Evolutionary conservation across 2,113 vertebrate genomes (phyloP), one percentile per base, ranked within the genome.

Genomic region (Ceuthmochares aereus): DNA sequence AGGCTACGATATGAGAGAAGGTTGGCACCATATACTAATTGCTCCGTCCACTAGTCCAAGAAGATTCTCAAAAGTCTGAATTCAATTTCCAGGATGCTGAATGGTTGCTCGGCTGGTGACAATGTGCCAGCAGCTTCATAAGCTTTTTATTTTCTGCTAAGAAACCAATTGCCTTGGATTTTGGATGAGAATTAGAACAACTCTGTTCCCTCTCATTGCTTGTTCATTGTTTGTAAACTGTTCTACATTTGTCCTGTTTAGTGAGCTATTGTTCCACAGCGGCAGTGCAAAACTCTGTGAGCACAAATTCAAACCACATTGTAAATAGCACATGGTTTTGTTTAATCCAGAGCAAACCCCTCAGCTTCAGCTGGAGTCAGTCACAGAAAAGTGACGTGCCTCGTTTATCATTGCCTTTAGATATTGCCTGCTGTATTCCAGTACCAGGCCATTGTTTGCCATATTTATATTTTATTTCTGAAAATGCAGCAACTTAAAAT

Each of bases 1-100:
- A 80, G 72, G 68, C 84, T 82, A 23, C 93, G 49, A 56, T 12
- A 1, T 11, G n/a, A 74, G 64, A 60, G 26, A 91, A 83, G 79
- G 32, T 21, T 96, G 95, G 93, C 95, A 94, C 63, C 58, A 36
- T 43, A 55, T 72, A 49, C 20, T 2, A 14, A 14, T 27, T 84
- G 59, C 85, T 90, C 85, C 30, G 5, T 93, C 87, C 88, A 22
- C 60, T 32, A 86, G 5, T 79, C 84, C 87, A 87, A 91, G 76
- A 92, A 23, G 59, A 90, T 86, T 94, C 93, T 90, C 92, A 96
- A 95, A 95, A 96, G 92, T 92, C 92, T 96, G 96, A 88, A 81
- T 94, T 64, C 60, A 95, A 96, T 96, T 96, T 94, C 92, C 93
- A 96, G 83, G 85, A 56, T 43, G 72, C 59, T 22, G 90, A 67